These are phyloP conservation scores for Thryonomys swinderianus DNA, from an alignment of 2,113 vertebrate genomes.

Conservation along the genomic window DNA sequence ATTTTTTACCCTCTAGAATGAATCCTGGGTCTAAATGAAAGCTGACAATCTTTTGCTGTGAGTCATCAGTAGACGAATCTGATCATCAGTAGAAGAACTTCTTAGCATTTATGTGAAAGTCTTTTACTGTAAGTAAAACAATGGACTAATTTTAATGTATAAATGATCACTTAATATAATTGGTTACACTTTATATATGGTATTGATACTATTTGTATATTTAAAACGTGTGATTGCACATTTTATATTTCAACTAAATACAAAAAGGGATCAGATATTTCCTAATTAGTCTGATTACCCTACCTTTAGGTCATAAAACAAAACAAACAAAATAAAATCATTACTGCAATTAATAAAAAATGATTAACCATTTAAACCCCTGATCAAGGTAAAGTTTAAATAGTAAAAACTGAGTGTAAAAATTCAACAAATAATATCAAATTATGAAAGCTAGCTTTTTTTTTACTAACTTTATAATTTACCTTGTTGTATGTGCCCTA, in stretches of 20 bases:
- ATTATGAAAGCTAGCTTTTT: not conserved
- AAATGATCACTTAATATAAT: not conserved
- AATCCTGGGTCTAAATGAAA: not conserved
- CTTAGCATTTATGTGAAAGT: not conserved
- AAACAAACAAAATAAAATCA: conserved; percentile 16
- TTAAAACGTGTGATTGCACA: not conserved
- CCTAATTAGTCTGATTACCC: not conserved
- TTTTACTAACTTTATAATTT: not conserved
- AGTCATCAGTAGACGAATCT: not conserved
- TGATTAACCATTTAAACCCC: not conserved
- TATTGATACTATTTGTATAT: not conserved
- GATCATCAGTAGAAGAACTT: not conserved
- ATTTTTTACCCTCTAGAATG: not conserved
- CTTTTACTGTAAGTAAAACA: conserved; percentile 26
- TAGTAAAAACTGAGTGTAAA: not conserved
- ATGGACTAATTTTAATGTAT: conserved; percentile 15
- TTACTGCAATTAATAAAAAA: not conserved
- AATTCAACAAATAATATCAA: not conserved
- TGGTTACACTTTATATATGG: not conserved
- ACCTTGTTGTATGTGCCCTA: not conserved
- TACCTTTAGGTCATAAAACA: not conserved
- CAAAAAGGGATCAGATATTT: not conserved
- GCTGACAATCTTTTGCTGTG: not conserved
- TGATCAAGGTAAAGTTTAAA: conserved; percentile 34
- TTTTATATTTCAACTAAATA: not conserved